A percentile compares a stretch with the other conserved stretches of the same genome.
phyloP scores from a whole-genome alignment of 2,797 vertebrate genomes.

The Nannoperca australis region DNA sequence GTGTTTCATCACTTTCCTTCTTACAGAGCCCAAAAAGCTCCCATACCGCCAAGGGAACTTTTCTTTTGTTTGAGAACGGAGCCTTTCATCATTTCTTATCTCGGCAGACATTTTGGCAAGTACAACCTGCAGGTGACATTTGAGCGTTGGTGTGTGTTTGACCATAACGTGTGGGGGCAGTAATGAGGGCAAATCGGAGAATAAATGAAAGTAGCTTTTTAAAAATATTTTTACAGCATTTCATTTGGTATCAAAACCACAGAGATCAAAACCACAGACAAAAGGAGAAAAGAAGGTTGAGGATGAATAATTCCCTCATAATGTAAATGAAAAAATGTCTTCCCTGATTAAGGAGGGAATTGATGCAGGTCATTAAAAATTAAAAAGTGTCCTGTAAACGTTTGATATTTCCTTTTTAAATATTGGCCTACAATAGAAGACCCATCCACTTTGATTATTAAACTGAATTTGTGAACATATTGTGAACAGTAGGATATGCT shows the following conservation, averaged over 20 bases:
- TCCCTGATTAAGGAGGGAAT: conserved; percentile 41
- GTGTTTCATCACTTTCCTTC: conserved; percentile 73
- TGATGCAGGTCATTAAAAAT: conserved; percentile 60
- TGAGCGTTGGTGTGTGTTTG: conserved; percentile 63
- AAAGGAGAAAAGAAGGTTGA: conserved; percentile 36
- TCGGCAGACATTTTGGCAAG: conserved; percentile 67
- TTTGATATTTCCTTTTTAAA: conserved; percentile 55
- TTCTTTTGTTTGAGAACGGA: conserved; percentile 68
- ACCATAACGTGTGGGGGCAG: conserved; percentile 62
- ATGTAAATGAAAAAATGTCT: conserved; percentile 41
- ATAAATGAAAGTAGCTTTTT: conserved; percentile 58
- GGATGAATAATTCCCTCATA: conserved; percentile 49
- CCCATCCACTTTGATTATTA: conserved; percentile 6
- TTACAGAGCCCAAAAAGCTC: conserved; percentile 59
- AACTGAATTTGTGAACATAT: background rate
- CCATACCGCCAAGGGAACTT: conserved; percentile 62
- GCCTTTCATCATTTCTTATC: conserved; percentile 77
- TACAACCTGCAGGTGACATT: conserved; percentile 68
- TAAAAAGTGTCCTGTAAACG: conserved; percentile 32
- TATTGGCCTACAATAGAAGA: conserved; percentile 25
- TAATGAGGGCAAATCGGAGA: conserved; percentile 64
- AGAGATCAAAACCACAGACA: conserved; percentile 45
- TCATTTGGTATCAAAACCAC: conserved; percentile 49
- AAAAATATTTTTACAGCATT: conserved; percentile 19
- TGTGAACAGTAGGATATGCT: background rate